Evolutionary conservation across 2,888 invertebrate genomes (phyloP), one percentile per base, ranked within the genome.

Genomic region (Agrilus cyanescens): DNA sequence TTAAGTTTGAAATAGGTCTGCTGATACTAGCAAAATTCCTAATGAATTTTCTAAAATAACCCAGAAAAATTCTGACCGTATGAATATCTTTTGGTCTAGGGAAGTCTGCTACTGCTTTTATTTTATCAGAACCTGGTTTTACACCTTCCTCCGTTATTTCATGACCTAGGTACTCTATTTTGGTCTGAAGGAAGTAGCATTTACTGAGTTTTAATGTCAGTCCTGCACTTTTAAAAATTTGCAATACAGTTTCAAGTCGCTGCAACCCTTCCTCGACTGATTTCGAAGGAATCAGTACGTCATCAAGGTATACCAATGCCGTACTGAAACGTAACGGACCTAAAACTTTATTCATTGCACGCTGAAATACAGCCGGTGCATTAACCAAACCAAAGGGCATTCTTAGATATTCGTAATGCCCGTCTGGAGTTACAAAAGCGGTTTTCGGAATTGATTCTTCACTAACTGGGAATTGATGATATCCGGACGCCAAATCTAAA

Each of bases 391-490:
- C n/a, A n/a, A n/a, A n/a, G n/a, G n/a, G 57, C 51, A 62, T 55
- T 2, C 53, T 41, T 6, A 53, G 37, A 37, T 57, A 59, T 48
- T 63, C 57, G 38, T 52, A 63, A 4, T 60, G 50, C 32, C 59
- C 59, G 31, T 59, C 60, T 0, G 57, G 58, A 5, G 56, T 61
- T 4, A 53, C 48, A 39, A 58, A 57, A 3, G 56, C 60, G 1
- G 57, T 63, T 33, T 57, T 57, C 4, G 46, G 44, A 5, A 54
- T 50, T 15, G 55, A 54, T 4, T 48, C 45, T 38, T 53, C 46
- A 6, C 38, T 43, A 29, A 63, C 45, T 14, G 18, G 18, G 5
- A 18, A 32, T 33, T 62, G 62, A 36, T 56, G 50, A 46, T 57
- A 57, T 1, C 59, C 63, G 1, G 43, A 40, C 4, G 53, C 51